Evolutionary conservation across 2,113 vertebrate genomes (phyloP).

Genomic region (Ibidorhyncha struthersii): DNA sequence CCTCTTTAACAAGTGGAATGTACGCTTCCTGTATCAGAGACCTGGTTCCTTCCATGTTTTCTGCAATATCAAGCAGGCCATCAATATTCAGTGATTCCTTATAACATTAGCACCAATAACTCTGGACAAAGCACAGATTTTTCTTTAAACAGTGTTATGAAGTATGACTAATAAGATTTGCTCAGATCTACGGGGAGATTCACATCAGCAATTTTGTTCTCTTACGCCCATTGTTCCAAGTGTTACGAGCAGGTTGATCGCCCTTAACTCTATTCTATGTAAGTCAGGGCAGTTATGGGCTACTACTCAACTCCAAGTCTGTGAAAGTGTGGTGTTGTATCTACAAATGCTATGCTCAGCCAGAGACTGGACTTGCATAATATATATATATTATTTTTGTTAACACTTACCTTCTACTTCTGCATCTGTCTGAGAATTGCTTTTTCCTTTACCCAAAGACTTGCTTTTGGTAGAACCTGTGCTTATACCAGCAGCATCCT

Average conservation of each 20-base stretch:
- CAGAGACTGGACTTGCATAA: neutral
- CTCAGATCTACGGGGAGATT: neutral
- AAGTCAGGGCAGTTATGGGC: neutral
- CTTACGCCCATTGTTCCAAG: neutral
- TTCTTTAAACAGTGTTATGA: neutral
- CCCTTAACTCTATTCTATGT: neutral
- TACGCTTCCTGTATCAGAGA: neutral
- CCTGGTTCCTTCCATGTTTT: neutral
- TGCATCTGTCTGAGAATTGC: constrained; percentile 73
- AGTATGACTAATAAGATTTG: neutral
- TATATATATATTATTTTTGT: neutral
- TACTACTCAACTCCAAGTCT: neutral
- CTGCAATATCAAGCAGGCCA: neutral
- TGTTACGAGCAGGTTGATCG: rapidly evolving
- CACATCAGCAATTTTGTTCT: neutral
- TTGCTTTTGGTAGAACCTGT: constrained; percentile 78
- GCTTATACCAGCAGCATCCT: constrained; percentile 68
- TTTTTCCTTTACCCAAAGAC: constrained; percentile 75
- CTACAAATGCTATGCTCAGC: neutral
- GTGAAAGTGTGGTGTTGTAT: neutral
- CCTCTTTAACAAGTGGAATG: neutral
- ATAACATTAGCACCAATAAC: neutral
- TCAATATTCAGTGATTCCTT: neutral
- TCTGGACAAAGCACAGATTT: neutral
- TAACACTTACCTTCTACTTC: constrained; percentile 71